A percentile compares a stretch with the other conserved stretches of the same genome.
Conservation (phyloP, 1,140 invertebrate genomes). For the Macrotrachela quadricornifera region DNA sequence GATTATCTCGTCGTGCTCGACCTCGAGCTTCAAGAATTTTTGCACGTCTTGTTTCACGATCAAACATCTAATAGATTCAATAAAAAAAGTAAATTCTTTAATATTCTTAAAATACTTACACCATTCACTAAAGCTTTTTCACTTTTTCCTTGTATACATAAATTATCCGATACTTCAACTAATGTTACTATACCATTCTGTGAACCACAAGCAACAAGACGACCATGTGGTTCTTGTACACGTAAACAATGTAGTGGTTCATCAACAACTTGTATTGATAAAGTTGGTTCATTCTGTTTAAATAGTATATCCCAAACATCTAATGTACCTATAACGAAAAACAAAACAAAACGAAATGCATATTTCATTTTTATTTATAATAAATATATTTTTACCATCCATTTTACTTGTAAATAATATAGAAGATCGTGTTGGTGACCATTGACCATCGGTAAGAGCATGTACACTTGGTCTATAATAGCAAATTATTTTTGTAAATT, state of each 20-base stretch:
- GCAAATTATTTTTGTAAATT: not conserved
- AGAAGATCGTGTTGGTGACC: conserved; percentile 72
- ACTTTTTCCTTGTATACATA: conserved; percentile 55
- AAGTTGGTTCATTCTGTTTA: conserved; percentile 56
- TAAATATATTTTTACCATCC: no score
- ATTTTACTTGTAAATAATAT: conserved; percentile 63
- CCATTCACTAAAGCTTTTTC: conserved; percentile 63
- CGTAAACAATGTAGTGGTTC: conserved; percentile 38
- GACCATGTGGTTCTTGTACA: conserved; percentile 44
- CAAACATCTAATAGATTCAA: conserved; percentile 49
- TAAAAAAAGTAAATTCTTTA: no score
- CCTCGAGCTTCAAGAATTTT: conserved; percentile 69
- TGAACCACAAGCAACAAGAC: conserved; percentile 58
- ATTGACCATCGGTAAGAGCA: conserved; percentile 50
- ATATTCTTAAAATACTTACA: conserved; percentile 41
- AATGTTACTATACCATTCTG: conserved; percentile 59
- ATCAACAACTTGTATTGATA: conserved; percentile 55
- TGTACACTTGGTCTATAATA: conserved; percentile 21
- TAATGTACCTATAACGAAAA: no score
- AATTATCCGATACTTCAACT: conserved; percentile 59
- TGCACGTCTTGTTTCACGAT: conserved; percentile 66
- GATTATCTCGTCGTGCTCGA: conserved; percentile 32
- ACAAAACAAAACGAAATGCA: no score
- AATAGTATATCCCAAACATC: conserved; percentile 66
- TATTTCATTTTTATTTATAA: no score